A percentile compares a stretch with the other conserved stretches of the same genome.
These are phyloP conservation scores for Scaptomyza polygonia DNA, from an alignment of 2,888 invertebrate species.

Conservation along the genomic window DNA sequence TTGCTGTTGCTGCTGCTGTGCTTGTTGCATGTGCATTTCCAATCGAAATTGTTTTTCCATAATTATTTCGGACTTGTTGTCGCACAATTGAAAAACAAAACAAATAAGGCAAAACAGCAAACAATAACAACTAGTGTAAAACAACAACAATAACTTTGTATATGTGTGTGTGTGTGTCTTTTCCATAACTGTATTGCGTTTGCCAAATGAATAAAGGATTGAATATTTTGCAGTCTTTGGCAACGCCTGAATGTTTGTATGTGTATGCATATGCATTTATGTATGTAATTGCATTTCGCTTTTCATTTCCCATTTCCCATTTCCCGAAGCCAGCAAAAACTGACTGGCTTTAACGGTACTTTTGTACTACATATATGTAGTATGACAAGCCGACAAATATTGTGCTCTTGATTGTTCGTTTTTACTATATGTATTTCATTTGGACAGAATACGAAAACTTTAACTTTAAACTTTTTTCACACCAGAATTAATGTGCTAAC, in stretches of 20 bases:
- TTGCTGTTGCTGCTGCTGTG: conserved; percentile 2
- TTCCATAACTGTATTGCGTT: conserved; percentile 19
- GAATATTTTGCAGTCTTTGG: conserved; percentile 14
- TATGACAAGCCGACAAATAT: not conserved
- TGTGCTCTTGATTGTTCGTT: not conserved
- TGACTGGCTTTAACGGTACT: not conserved
- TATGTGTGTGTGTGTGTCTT: not conserved
- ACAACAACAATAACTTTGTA: conserved; percentile 2
- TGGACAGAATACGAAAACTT: not conserved
- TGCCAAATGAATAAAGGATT: conserved; percentile 29
- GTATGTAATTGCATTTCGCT: conserved; percentile 16
- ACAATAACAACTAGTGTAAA: conserved; percentile 10
- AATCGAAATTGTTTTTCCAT: conserved; percentile 43
- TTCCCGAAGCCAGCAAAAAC: conserved; percentile 9
- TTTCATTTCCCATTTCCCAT: conserved; percentile 23
- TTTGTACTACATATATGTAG: not conserved
- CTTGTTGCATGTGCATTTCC: conserved; percentile 42
- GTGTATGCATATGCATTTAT: not conserved
- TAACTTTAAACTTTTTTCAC: no score
- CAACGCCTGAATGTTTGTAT: not conserved
- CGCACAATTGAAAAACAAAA: conserved; percentile 15
- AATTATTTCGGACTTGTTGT: conserved; percentile 34
- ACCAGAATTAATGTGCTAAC: no score
- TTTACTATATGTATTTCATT: no score
- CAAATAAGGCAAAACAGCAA: not conserved